Evolutionary conservation across 2,888 invertebrate genomes (phyloP), one percentile per base, ranked within the genome.

Genomic region (Cantharis rufa): DNA sequence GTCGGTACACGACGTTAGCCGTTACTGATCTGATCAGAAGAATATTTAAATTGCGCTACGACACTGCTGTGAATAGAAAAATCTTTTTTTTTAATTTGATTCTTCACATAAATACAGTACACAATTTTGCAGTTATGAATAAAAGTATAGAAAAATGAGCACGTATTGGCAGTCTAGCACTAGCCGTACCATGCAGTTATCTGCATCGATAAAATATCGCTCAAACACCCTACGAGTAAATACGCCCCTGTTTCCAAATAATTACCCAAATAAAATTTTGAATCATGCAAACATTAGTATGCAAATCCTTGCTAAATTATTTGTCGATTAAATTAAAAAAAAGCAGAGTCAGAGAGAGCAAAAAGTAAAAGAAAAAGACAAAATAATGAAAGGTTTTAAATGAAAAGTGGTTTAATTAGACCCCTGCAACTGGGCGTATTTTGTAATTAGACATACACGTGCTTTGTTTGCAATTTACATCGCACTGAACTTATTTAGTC

Each of bases 391-490:
- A 62, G 76, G 72, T 76, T 76, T 76, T 72, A 73, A 76, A 73
- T 73, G 70, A 73, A 70, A 76, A 70, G 63, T 69, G 75, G 76
- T 73, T 76, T 76, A 76, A 76, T 76, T 76, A 76, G 70, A 73
- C 72, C 72, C 70, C 68, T 66, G 62, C 70, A 73, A 70, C 72
- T 73, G 68, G 72, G 73, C 72, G 76, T 76, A 76, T 73, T 70
- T 73, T 76, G 73, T 76, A 76, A 76, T 76, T 76, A 76, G 76
- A 76, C 76, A 76, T 70, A 76, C 76, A 76, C 76, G 76, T 76
- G 76, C 76, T 73, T 76, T 73, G 76, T 76, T 76, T 76, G 73
- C 72, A 68, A 62, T 61, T 48, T 66, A 61, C 32, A 13, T 15
- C 28, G 27, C 64, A 24, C 63, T 21, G 27, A 15, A 62, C 27